phyloP scores from a whole-genome alignment of 1,140 invertebrate species.

The Zaprionus capensis region DNA sequence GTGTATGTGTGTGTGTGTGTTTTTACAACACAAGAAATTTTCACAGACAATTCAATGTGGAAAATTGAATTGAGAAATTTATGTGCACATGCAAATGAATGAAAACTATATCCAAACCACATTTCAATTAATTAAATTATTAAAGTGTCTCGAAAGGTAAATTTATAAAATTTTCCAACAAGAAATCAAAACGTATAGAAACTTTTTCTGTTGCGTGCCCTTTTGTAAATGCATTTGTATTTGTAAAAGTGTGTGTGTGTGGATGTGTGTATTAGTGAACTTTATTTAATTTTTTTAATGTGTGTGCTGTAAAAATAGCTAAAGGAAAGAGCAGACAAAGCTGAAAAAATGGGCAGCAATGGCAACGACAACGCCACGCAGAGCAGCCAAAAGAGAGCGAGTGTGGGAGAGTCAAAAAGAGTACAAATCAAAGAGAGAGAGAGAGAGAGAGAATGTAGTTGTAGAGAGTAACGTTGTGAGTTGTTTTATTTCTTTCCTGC shows the following conservation, averaged over 20 bases:
- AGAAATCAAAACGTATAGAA: constrained; percentile 51
- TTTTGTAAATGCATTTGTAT: constrained; percentile 39
- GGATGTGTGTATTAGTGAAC: constrained; percentile 46
- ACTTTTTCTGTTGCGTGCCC: constrained; percentile 39
- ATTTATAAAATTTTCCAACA: constrained; percentile 38
- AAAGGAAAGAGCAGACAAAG: constrained; percentile 43
- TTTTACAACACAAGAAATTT: constrained; percentile 51
- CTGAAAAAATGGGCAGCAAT: constrained; percentile 48
- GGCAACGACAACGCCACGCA: constrained; percentile 23
- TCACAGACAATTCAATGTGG: constrained; percentile 46
- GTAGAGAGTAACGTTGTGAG: constrained; percentile 32
- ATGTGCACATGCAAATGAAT: constrained; percentile 50
- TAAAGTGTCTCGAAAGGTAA: constrained; percentile 67
- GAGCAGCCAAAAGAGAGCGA: constrained; percentile 35
- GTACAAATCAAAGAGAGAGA: not conserved
- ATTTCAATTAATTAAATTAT: constrained; percentile 1
- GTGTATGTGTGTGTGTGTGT: constrained; percentile 38
- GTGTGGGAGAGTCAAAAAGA: constrained; percentile 34
- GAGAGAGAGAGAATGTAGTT: not conserved
- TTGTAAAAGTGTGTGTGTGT: constrained; percentile 19
- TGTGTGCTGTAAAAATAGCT: constrained; percentile 79
- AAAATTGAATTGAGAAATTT: constrained; percentile 49
- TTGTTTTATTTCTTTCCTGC: constrained; percentile 36
- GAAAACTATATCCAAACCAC: constrained; percentile 47
- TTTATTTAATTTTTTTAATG: constrained; percentile 70